Base-by-base conservation (phyloP, 2,797 vertebrate genomes). In the Pseudochromis fuscus region DNA sequence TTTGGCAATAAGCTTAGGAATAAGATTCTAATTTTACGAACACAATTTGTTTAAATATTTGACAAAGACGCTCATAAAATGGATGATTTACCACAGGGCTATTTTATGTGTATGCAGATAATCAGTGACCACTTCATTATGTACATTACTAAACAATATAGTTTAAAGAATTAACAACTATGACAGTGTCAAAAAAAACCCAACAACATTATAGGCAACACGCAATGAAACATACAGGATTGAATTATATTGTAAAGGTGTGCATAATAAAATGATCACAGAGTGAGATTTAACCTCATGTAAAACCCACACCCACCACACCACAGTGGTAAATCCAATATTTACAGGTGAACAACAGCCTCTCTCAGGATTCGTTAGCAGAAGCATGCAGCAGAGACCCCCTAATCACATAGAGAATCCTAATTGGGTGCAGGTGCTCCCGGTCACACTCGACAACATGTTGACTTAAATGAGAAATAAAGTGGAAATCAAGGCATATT, bases 401-500 rank as follows among this genome's bases (percentile, higher is more conserved):
- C 19, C 13, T 56, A 77, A 83, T 79, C 66, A 84, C 23, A 68
- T 23, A 59, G 53, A 85, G 44, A 49, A 67, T 51, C 46, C 64
- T 89, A 88, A 93, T 87, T 87, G 50, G 72, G 57, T 70, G 79
- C 72, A 82, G 81, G 83, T 76, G 78, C 67, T 77, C 69, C 50
- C 19, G 58, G 84, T 89, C 83, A 91, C 86, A 87, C 64, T 63
- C 48, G 2, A 44, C 53, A 83, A 61, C 59, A 45, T 62, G 69
- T 53, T 66, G 74, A 87, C 79, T 75, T 76, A 86, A 75, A 60
- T n/a, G 53, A 60, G 51, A 68, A 86, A 88, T 72, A 45, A 73
- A 79, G 56, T 56, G 73, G 42, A 87, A 92, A 92, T 91, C 79
- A 91, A 78, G 81, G 49, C 64, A 75, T 55, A 90, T 85, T 90